Conservation (phyloP, 2,797 vertebrate genomes). For the Ctenosaura bakeri region DNA sequence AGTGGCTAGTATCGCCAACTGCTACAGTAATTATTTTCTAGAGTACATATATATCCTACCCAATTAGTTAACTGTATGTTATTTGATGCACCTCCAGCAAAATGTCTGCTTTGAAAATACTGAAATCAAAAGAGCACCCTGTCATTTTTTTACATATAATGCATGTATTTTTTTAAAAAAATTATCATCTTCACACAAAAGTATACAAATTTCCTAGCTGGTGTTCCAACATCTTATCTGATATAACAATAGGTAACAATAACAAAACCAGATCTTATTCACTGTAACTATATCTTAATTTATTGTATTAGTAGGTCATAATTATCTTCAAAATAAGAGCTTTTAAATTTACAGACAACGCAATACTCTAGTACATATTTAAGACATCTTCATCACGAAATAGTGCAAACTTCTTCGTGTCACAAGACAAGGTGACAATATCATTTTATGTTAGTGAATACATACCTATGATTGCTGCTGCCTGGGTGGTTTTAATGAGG, state of each 20-base stretch:
- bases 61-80: no score
- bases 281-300: not conserved
- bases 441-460: constrained; percentile 12
- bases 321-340: not conserved
- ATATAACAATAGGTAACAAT: not conserved
- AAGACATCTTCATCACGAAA: not conserved
- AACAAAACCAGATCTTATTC: not conserved
- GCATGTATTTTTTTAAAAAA: not conserved
- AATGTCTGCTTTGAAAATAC: no score
- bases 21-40: no score
- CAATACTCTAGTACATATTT: not conserved
- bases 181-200: not conserved
- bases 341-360: not conserved
- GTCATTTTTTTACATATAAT: no score
- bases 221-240: not conserved
- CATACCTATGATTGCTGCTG: constrained; percentile 94
- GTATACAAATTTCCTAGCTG: not conserved
- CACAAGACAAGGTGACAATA: not conserved
- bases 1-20: no score
- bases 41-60: no score
- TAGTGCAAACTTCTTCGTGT: not conserved
- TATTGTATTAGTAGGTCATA: not conserved
- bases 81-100: no score
- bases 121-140: no score
- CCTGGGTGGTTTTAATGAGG: constrained; percentile 97